Base-by-base conservation (phyloP, 1,140 invertebrate genomes). In the Ceratina japonica region DNA sequence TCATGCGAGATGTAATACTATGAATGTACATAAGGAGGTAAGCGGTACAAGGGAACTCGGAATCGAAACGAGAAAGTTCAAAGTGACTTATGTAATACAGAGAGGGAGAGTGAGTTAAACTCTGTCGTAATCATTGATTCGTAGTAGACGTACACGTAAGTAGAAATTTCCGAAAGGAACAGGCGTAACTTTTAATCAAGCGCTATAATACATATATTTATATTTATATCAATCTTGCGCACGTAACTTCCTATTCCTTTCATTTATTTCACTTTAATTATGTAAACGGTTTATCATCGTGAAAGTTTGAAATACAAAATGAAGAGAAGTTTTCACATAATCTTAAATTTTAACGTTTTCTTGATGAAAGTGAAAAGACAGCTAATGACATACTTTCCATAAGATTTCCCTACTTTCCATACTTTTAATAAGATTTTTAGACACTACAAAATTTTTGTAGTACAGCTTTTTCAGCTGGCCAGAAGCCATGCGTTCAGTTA, bases 11-110 rank as follows among this genome's bases (percentile, higher is more conserved):
- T 37, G 7, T 37, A 37, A 37, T 37, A 37, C 37, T 37, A 37
- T 37, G 37, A 37, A 37, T 7, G 37, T 37, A 37, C 7, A 2
- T 3, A 3, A 7, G 37, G 10, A 10, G 3, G 37, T 44, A 44
- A 44, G 37, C 37, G 37, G 37, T 44, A 44, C 10, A 44, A 44
- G 37, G 10, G 2, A 44, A 18, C 54, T 56, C 85, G 84, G 82
- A 88, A 87, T 84, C 82, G 70, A 68, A 81, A 79, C 83, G 91
- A 90, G 91, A 91, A 91, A 91, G 91, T 90, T 89, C 84, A 88
- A 80, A 84, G 71, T 77, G 66, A 76, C 69, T 91, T 90, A 88
- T 80, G 85, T 84, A 90, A 90, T 87, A 69, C 79, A 87, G 80
- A 88, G 73, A 81, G 79, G 51, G 66, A 81, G 79, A 89, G 86